phyloP scores from a whole-genome alignment of 2,113 vertebrate genomes.

The Pyrgilauda ruficollis region DNA sequence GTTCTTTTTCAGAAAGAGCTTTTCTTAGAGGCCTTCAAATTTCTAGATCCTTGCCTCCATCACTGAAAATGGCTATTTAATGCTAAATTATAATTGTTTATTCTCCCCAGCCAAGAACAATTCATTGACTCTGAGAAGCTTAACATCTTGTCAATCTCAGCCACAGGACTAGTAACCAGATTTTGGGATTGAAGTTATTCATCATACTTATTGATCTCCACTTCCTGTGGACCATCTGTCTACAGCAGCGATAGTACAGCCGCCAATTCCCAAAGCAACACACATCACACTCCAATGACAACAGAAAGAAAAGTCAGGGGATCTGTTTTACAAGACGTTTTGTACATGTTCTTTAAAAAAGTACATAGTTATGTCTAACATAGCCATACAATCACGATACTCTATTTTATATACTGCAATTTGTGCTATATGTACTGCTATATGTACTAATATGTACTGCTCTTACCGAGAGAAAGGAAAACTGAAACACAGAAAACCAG shows the following conservation, averaged over 20 bases:
- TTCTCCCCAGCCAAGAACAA: neutral
- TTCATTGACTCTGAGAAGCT: neutral
- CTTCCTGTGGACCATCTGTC: neutral
- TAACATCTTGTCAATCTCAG: neutral
- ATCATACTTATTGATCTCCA: neutral
- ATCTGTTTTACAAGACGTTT: neutral
- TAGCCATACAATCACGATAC: neutral
- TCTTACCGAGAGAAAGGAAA: neutral
- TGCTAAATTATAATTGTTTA: neutral
- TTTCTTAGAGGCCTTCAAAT: neutral
- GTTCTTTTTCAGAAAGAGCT: neutral
- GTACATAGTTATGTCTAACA: neutral
- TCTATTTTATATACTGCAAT: neutral
- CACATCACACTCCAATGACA: neutral
- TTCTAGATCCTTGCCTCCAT: neutral
- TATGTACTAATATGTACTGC: neutral
- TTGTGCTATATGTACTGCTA: neutral
- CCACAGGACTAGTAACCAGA: neutral
- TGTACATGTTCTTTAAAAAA: neutral
- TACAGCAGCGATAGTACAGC: neutral
- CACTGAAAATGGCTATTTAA: rapidly evolving
- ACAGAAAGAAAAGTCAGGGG: neutral
- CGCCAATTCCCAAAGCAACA: neutral
- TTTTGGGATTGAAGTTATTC: neutral
- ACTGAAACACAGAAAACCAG: neutral